Base-by-base conservation (phyloP, 2,888 invertebrate genomes). In the Heliconius aoede region DNA sequence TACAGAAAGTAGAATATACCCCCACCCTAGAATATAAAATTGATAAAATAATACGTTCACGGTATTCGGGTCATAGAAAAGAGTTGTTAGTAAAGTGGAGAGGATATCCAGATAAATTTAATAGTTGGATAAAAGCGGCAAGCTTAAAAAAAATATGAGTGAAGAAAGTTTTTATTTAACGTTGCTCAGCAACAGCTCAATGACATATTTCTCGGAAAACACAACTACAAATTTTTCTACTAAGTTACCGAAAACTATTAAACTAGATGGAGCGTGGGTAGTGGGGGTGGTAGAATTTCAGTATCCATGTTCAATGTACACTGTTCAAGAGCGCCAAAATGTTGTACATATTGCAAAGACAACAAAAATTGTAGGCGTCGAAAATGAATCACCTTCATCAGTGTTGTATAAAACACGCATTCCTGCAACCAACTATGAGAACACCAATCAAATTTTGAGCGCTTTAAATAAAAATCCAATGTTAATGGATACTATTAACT, bases 91-190 rank as follows among this genome's bases (percentile, higher is more conserved):
- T 84, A 28, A 84, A 84, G 81, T 83, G 84, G 84, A 78, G 78
- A 82, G 83, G 81, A 81, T 83, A 83, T 83, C 83, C 82, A 13
- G 65, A 80, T 77, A 84, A 83, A 78, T 84, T 83, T 79, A 83
- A 83, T 60, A 81, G 78, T 81, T 84, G 82, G 83, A 74, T 83
- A 58, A 65, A 65, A 9, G 73, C 69, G 26, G 80, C 81, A 8
- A 58, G 15, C 36, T 74, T 82, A 73, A 80, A 76, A 74, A 9
- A 64, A 36, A n/a, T 78, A 82, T 82, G 80, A 83, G 46, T 11
- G 75, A 80, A 61, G 78, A 82, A 40, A 40, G 15, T 74, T 84
- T 83, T 82, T 83, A 83, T 78, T 74, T 80, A 76, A 80, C 81
- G 32, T 60, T 79, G 81, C 82, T 76, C 13, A 73, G 69, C 40